These are phyloP conservation scores for Rhamphomyia laevipes DNA, from an alignment of 2,888 invertebrate genomes.

Conservation along the genomic window DNA sequence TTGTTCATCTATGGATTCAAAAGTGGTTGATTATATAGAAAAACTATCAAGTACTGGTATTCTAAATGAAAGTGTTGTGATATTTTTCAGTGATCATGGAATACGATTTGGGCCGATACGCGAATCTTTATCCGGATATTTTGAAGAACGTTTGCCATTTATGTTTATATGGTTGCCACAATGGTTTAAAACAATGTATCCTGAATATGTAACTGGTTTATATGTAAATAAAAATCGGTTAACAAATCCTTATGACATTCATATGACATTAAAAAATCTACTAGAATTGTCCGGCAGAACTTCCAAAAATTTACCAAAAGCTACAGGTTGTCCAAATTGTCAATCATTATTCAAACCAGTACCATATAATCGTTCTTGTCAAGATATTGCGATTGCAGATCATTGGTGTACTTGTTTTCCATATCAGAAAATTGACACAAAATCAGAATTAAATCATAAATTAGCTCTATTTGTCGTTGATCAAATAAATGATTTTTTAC, in stretches of 20 bases:
- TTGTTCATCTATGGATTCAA: slow-evolving; percentile 49
- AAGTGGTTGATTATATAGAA: slow-evolving; percentile 44
- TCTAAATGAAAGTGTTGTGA: slow-evolving; percentile 48
- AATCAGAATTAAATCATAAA: slow-evolving; percentile 23
- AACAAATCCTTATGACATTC: slow-evolving; percentile 63
- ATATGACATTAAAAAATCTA: slow-evolving; percentile 57
- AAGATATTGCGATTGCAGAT: slow-evolving; percentile 47
- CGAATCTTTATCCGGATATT: slow-evolving; percentile 51
- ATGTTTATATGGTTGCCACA: slow-evolving; percentile 55
- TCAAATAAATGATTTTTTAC: slow-evolving; percentile 17
- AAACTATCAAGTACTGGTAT: slow-evolving; percentile 43
- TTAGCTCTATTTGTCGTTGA: slow-evolving; percentile 27
- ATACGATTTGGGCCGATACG: slow-evolving; percentile 56
- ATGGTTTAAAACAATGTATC: slow-evolving; percentile 43
- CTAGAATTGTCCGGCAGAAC: slow-evolving; percentile 42
- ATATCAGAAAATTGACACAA: slow-evolving; percentile 24
- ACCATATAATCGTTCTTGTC: slow-evolving; percentile 48
- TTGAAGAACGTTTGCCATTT: slow-evolving; percentile 65
- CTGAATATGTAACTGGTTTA: slow-evolving; percentile 42
- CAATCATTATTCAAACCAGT: slow-evolving; percentile 50
- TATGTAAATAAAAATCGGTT: slow-evolving; percentile 49
- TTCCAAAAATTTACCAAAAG: slow-evolving; percentile 22
- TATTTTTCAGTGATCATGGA: slow-evolving; percentile 66
- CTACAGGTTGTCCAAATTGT: slow-evolving; percentile 52
- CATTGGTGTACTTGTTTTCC: slow-evolving; percentile 64